Base-by-base conservation (phyloP, 2,797 vertebrate species). In the Cuculus canorus region DNA sequence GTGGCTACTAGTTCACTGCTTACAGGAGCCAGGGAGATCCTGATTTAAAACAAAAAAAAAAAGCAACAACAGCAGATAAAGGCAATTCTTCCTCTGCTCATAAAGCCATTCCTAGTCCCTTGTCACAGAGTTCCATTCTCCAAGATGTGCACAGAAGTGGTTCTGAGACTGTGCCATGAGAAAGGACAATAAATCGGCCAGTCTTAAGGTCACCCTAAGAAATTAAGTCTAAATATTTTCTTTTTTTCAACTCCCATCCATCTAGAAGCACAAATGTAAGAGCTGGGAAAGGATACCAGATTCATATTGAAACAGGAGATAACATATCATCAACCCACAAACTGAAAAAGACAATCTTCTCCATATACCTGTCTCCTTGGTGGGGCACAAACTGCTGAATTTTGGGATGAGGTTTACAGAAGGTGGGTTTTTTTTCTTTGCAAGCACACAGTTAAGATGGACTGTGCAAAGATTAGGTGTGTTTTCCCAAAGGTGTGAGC, bases 221-320 rank as follows among this genome's bases (percentile, higher is more conserved):
- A 54, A 68, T 32, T 22, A 9, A 27, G 47, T 86, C 33, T 9
- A 52, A 75, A 56, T 35, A 1, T 16, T 10, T 60, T 14, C 0
- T 2, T 68, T 75, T 54, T 86, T 63, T 35, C 22, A 19, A 5
- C 25, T 32, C 6, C 2, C 32, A 16, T 32, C 35, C n/a, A 3
- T 12, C 25, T 41, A 39, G 64, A 78, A 53, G 21, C 50, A 47
- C 21, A 61, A 64, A 63, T 22, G 7, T 10, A 33, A 47, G 33
- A 25, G 25, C 14, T 30, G 17, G 21, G 45, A 68, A 61, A 19
- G 22, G 61, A 25, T 17, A 43, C 27, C 41, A 43, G 30, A 33
- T 48, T 9, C 0, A 0, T 4, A 5, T 1, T 72, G 68, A 53
- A 33, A 22, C 0, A 0, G 9, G 27, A 59, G 11, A 9, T 14